phyloP scores from a whole-genome alignment of 2,797 vertebrate species.

The Hippoglossus hippoglossus region DNA sequence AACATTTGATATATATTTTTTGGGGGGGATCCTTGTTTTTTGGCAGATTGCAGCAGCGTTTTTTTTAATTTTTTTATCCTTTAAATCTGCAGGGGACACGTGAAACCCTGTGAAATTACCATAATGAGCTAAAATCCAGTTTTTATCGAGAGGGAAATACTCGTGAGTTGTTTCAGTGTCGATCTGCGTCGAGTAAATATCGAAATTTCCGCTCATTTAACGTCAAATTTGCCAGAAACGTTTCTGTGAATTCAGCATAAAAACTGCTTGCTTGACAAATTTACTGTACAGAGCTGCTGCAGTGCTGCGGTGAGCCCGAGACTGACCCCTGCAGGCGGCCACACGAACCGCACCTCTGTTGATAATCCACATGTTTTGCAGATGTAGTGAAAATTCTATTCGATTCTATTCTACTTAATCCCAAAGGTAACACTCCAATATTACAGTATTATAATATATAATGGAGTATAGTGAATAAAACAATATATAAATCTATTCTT shows the following conservation, averaged over 20 bases:
- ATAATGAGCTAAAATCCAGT: too few relatives aligned
- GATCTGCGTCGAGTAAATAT: slow-evolving; percentile 46
- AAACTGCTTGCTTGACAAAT: slow-evolving; percentile 85
- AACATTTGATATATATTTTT: too few relatives aligned
- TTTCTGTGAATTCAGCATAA: slow-evolving; percentile 83
- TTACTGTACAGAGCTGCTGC: slow-evolving; percentile 83
- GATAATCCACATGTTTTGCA: neutral
- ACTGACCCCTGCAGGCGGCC: slow-evolving; percentile 69
- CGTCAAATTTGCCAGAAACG: slow-evolving; percentile 24
- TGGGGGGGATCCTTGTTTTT: too few relatives aligned
- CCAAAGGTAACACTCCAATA: too few relatives aligned
- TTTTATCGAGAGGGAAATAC: neutral
- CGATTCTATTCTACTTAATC: too few relatives aligned
- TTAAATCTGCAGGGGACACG: too few relatives aligned
- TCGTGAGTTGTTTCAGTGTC: neutral
- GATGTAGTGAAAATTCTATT: neutral
- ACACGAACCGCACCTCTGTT: neutral
- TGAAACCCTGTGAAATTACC: too few relatives aligned
- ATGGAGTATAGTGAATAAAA: too few relatives aligned
- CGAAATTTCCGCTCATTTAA: slow-evolving; percentile 36
- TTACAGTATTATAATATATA: too few relatives aligned
- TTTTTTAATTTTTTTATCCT: too few relatives aligned
- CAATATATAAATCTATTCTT: too few relatives aligned
- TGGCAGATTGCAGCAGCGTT: too few relatives aligned
- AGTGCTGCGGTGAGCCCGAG: slow-evolving; percentile 80